Conservation (phyloP, 2,113 vertebrate genomes). For the Oryzias javanicus region DNA sequence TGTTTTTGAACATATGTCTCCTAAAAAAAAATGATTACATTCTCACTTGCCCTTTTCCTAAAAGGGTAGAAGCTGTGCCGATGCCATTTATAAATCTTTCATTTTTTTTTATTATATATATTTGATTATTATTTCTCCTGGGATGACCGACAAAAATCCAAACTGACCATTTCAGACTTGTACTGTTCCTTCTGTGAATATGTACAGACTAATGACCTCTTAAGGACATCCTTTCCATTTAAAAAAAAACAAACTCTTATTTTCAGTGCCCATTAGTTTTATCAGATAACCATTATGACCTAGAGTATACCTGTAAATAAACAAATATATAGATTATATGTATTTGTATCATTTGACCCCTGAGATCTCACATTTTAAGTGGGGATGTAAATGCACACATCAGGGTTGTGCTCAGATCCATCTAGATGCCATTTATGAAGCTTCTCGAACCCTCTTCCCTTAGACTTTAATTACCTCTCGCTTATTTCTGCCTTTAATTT, state of each 20-base stretch:
- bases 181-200: constrained; percentile 55
- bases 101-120: constrained; percentile 46
- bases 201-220: constrained; percentile 51
- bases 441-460: constrained; percentile 56
- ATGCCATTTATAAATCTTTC: constrained; percentile 46
- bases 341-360: constrained; percentile 81
- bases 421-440: constrained; percentile 52
- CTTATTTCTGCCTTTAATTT: constrained; percentile 54
- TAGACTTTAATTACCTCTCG: constrained; percentile 49
- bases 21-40: too few species aligned
- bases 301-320: constrained; percentile 82
- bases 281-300: constrained; percentile 72
- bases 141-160: constrained; percentile 40
- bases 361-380: constrained; percentile 58
- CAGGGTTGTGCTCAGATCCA: constrained; percentile 46
- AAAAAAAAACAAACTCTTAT: too few species aligned
- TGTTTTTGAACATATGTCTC: constrained; percentile 29
- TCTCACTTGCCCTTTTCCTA: too few species aligned
- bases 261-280: constrained; percentile 69
- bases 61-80: too few species aligned
- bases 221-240: constrained; percentile 29
- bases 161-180: constrained; percentile 15
- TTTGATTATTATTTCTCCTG: constrained; percentile 50
- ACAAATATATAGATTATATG: constrained; percentile 82
- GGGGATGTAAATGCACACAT: constrained; percentile 52